phyloP scores from a whole-genome alignment of 37 sponge, comb jelly and placozoan genomes.

The Tethya wilhelma region DNA sequence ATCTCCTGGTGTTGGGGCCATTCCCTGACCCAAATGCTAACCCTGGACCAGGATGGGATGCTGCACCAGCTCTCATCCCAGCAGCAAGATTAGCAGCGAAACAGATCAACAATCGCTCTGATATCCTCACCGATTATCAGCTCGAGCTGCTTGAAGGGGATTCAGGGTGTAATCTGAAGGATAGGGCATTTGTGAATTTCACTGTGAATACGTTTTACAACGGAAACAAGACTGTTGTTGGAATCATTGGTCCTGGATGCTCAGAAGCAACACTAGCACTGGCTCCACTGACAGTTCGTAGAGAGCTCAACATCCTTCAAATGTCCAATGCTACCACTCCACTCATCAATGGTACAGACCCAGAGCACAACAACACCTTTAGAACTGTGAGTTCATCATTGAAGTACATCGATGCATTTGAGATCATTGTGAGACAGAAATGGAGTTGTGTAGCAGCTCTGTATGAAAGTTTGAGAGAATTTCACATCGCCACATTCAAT shows the following conservation, averaged over 20 bases:
- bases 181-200: background rate
- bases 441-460: constrained; percentile 1
- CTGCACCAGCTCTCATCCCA: background rate
- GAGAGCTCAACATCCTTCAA: background rate
- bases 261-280: background rate
- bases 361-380: constrained; percentile 6
- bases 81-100: constrained; percentile 5
- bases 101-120: constrained; percentile 5
- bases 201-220: background rate
- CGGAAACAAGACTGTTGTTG: background rate
- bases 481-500: background rate
- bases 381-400: constrained; percentile 11
- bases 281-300: background rate
- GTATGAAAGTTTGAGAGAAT: background rate
- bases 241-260: constrained; percentile 5
- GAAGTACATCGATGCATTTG: background rate
- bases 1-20: too few relatives aligned
- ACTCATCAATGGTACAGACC: background rate
- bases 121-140: constrained; percentile 8
- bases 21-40: too few relatives aligned
- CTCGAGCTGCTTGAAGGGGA: background rate
- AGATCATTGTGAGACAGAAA: background rate
- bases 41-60: constrained; percentile 2
- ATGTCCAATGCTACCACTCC: constrained; percentile 2
- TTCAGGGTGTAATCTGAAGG: background rate